Percentiles rank a stretch among this genome's conserved stretches.
phyloP scores from a whole-genome alignment of 2,797 vertebrate genomes.

The Meda fulgida region DNA sequence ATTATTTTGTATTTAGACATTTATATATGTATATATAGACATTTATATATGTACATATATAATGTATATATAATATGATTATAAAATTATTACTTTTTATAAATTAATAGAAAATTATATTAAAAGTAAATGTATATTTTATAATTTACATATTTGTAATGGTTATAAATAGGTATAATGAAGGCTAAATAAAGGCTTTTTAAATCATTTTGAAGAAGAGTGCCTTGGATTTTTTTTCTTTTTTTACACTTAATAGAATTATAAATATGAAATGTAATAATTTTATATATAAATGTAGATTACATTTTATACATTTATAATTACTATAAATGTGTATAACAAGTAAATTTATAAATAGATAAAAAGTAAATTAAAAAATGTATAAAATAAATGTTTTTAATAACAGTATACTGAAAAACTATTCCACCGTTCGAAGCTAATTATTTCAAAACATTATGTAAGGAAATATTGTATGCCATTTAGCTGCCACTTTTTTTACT shows the following conservation, averaged over 20 bases:
- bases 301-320: background rate
- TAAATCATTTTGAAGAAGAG: too few relatives aligned
- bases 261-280: background rate
- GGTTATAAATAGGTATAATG: background rate
- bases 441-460: background rate
- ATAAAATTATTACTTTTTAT: too few relatives aligned
- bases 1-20: too few relatives aligned
- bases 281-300: background rate
- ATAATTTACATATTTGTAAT: background rate
- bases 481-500: too few relatives aligned
- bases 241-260: background rate
- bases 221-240: too few relatives aligned
- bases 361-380: background rate
- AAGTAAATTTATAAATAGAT: background rate
- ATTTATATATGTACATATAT: too few relatives aligned
- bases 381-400: background rate
- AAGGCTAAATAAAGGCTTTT: too few relatives aligned
- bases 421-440: background rate
- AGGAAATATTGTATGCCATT: background rate
- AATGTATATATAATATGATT: background rate
- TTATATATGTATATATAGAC: too few relatives aligned
- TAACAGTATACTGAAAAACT: background rate
- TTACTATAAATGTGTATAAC: background rate
- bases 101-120: too few relatives aligned
- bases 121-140: background rate